Evolutionary conservation across 1,140 invertebrate species (phyloP).

Genomic region (Caerostris extrusa): DNA sequence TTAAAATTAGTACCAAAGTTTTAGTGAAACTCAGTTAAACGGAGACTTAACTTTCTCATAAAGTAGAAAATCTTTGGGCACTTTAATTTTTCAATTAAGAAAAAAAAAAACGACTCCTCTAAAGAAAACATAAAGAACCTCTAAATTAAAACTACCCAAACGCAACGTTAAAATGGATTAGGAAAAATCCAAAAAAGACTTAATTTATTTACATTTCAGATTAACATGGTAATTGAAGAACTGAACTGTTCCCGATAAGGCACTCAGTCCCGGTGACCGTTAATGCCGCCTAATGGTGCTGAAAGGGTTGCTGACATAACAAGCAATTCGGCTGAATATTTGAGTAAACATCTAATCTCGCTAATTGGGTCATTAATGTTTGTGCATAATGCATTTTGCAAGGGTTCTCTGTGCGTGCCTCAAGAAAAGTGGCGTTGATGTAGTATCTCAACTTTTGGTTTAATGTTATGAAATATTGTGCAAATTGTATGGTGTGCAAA

Average conservation of each 20-base stretch:
- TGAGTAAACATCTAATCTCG: constrained; percentile 21
- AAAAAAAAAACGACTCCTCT: neutral
- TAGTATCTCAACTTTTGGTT: neutral
- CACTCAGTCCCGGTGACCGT: neutral
- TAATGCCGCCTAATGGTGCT: constrained; percentile 8
- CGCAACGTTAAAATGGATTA: neutral
- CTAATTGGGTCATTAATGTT: constrained; percentile 21
- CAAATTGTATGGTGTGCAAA: neutral
- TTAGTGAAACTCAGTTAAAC: neutral
- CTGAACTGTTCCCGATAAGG: constrained; percentile 4
- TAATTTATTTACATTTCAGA: constrained; percentile 32
- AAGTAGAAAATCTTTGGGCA: neutral
- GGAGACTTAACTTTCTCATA: neutral
- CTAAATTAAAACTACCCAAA: neutral
- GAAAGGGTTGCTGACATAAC: neutral
- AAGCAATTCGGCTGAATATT: neutral
- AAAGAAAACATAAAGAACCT: neutral
- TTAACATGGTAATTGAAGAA: constrained; percentile 1
- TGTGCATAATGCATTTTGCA: neutral
- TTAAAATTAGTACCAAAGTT: no score
- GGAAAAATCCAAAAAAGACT: constrained; percentile 20
- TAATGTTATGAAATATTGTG: neutral
- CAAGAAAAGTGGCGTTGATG: neutral
- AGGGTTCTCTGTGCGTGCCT: neutral
- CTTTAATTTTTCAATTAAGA: no score